Evolutionary conservation across 2,797 vertebrate species (phyloP).

Genomic region (Galago senegalensis): DNA sequence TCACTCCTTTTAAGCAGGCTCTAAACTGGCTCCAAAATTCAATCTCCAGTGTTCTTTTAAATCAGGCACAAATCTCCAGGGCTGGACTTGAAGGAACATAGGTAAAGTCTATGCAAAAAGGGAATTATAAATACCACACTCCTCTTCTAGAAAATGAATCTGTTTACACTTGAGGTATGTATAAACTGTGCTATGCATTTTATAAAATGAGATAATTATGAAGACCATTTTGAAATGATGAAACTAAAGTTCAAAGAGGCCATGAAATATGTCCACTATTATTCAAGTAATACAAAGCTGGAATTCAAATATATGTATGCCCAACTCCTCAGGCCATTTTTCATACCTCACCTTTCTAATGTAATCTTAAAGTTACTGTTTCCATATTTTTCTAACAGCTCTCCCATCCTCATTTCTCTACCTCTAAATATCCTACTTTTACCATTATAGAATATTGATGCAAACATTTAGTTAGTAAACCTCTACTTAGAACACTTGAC

Average conservation of each 20-base stretch:
- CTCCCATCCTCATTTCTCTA: not conserved
- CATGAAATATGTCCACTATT: not conserved
- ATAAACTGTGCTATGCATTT: not conserved
- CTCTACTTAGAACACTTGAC: not conserved
- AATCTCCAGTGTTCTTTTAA: not conserved
- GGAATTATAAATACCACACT: not conserved
- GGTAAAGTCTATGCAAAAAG: not conserved
- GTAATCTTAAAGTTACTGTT: not conserved
- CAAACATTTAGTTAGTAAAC: slow-evolving; percentile 52
- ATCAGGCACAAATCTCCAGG: not conserved
- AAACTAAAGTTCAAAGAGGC: not conserved
- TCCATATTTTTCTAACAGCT: not conserved
- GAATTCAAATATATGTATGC: not conserved
- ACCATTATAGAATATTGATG: not conserved
- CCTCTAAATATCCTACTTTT: not conserved
- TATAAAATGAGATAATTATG: not conserved
- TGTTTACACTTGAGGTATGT: not conserved
- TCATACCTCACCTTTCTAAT: not conserved
- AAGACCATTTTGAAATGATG: not conserved
- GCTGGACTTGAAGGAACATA: not conserved
- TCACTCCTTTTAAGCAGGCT: not conserved
- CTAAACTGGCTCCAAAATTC: not conserved
- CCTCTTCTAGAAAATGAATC: not conserved
- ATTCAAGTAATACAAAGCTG: not conserved
- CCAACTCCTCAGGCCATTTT: not conserved